Conservation (phyloP, 2,113 vertebrate species). For the Muntiacus reevesi region DNA sequence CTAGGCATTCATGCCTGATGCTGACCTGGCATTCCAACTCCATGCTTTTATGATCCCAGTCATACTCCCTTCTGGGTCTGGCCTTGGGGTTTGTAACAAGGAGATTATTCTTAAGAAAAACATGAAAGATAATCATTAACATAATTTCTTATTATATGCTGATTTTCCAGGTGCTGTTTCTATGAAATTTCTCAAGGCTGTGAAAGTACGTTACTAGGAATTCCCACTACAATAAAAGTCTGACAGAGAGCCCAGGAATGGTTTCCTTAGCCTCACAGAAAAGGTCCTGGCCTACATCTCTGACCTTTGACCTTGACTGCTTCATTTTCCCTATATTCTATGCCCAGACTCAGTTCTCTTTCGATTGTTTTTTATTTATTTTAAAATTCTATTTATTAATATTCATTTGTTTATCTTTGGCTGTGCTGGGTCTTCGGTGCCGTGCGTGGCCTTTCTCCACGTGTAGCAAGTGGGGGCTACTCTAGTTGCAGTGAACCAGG, state of each 20-base stretch:
- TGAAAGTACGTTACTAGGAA: neutral
- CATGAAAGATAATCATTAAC: neutral
- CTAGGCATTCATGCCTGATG: neutral
- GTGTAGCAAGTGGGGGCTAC: accelerated
- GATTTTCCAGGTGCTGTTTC: neutral
- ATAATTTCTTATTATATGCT: neutral
- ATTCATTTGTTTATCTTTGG: neutral
- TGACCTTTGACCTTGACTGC: neutral
- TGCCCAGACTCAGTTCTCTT: neutral
- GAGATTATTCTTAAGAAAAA: neutral
- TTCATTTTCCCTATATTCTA: neutral
- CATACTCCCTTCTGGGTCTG: neutral
- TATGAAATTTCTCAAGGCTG: neutral
- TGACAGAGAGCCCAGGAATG: neutral
- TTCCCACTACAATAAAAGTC: neutral
- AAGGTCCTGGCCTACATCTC: neutral
- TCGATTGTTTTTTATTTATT: neutral
- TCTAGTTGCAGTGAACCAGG: accelerated
- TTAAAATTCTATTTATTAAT: neutral
- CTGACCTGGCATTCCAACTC: neutral
- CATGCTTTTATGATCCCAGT: neutral
- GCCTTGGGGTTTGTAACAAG: neutral
- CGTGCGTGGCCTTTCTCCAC: neutral
- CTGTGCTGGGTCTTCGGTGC: neutral
- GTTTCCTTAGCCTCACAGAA: neutral